These are phyloP conservation scores for Plutella xylostella DNA, from an alignment of 2,888 invertebrate genomes.

Conservation along the genomic window DNA sequence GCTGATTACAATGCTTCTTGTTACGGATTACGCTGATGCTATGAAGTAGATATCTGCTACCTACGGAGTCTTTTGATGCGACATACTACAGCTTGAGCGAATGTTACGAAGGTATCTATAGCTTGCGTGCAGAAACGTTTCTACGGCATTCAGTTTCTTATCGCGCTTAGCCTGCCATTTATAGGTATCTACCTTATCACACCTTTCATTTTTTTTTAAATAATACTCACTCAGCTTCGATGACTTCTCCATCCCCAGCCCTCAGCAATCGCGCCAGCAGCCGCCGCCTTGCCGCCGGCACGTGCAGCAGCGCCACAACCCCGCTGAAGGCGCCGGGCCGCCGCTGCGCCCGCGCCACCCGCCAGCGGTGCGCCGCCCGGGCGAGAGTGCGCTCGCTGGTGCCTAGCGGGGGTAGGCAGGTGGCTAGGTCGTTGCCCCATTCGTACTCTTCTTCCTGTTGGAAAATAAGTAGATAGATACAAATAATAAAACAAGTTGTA, in stretches of 20 bases:
- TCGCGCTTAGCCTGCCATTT: too few species aligned
- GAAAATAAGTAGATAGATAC: too few species aligned
- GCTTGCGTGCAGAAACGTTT: too few species aligned
- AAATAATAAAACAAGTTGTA: too few species aligned
- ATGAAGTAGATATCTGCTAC: too few species aligned
- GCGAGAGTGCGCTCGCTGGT: slow-evolving; percentile 61
- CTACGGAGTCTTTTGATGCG: too few species aligned
- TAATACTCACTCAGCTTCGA: not conserved
- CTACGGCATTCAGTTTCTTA: too few species aligned
- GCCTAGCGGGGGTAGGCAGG: slow-evolving; percentile 55
- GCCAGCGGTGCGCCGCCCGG: slow-evolving; percentile 77
- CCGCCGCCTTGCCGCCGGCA: slow-evolving; percentile 69
- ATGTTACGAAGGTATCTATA: too few species aligned
- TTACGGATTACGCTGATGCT: too few species aligned
- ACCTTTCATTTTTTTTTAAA: not conserved
- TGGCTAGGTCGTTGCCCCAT: slow-evolving; percentile 83
- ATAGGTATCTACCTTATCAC: not conserved
- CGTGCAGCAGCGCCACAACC: slow-evolving; percentile 67
- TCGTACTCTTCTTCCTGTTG: slow-evolving; percentile 84
- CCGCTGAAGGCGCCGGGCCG: slow-evolving; percentile 56
- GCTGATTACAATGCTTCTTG: too few species aligned
- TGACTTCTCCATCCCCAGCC: slow-evolving; percentile 60
- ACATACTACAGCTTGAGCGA: too few species aligned
- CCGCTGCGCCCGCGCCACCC: slow-evolving; percentile 63
- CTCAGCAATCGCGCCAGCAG: slow-evolving; percentile 80